Evolutionary conservation across 2,888 invertebrate genomes (phyloP), one percentile per base, ranked within the genome.

Genomic region (Xiphydria camelus): DNA sequence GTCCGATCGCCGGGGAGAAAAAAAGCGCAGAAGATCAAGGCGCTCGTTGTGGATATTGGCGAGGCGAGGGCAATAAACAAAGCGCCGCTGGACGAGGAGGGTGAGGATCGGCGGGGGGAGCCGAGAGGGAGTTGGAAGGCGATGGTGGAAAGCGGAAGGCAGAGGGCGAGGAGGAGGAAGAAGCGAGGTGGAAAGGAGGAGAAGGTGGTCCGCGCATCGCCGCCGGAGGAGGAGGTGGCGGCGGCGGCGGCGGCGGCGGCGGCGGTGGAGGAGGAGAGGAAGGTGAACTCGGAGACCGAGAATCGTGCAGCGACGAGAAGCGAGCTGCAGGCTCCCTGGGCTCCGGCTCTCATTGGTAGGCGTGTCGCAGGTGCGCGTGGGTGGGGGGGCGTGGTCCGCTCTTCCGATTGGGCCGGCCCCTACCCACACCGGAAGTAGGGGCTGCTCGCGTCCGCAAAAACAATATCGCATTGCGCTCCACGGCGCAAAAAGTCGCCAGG

Each of bases 321-420:
- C 29, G 29, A 12, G 12, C 12, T 15, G 29, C 12, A 29, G 29
- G 22, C 22, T 22, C 22, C 7, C 22, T 4, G 22, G 22, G 29
- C 29, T 29, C 51, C 54, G 59, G 52, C 64, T 62, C 64, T 60
- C 61, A 60, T 55, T 55, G 64, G 66, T 68, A 64, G 73, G 69
- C 73, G 73, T 70, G 66, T 57, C 64, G 60, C 73, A 74, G 73
- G 74, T 73, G 70, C 71, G 74, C 71, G 74, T 74, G 70, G 74
- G 74, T 74, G 74, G 67, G 64, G 61, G 62, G 73, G 74, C 72
- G 71, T 68, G 70, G 72, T 59, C 48, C 47, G 45, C 42, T 49
- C 51, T 47, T 49, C 47, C 62, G 57, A 73, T 73, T 71, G 73
- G 73, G 49, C 52, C 52, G 45, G 23, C 53, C 45, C 53, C 48